These are phyloP conservation scores for Ataeniobius toweri DNA, from an alignment of 2,797 vertebrate genomes.

Conservation along the genomic window DNA sequence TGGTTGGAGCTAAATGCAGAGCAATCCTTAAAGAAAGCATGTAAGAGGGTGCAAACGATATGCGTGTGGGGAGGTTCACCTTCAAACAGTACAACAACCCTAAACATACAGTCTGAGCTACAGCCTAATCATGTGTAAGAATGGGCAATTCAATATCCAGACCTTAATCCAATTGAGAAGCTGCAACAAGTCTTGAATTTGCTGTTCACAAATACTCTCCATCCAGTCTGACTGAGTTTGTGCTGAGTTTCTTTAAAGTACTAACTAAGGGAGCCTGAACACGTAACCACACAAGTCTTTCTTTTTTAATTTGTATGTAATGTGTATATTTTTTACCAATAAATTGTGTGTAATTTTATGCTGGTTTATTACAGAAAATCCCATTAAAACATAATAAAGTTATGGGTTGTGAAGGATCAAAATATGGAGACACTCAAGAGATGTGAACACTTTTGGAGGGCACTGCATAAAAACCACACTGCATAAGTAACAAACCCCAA, in stretches of 20 bases:
- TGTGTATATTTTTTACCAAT: not conserved
- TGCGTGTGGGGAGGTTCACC: not conserved
- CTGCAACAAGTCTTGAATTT: not conserved
- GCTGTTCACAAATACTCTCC: not conserved
- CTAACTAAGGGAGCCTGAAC: not conserved
- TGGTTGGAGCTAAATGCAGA: not conserved
- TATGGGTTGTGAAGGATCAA: not conserved
- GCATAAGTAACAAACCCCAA: constrained; percentile 4
- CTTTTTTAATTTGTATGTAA: no score
- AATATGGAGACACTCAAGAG: not conserved
- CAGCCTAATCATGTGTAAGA: not conserved
- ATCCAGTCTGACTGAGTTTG: not conserved
- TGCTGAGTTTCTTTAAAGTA: not conserved
- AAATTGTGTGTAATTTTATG: not conserved
- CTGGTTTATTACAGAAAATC: not conserved
- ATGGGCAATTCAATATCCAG: not conserved
- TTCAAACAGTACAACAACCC: not conserved
- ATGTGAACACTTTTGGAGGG: not conserved
- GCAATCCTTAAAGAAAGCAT: no score
- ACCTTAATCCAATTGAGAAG: not conserved
- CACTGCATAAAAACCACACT: not conserved
- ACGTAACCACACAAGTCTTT: not conserved
- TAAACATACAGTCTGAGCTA: not conserved
- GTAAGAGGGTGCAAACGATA: not conserved
- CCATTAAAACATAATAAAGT: not conserved